Percentiles rank a stretch among this genome's conserved stretches.
Conservation (phyloP, 2,888 invertebrate species). For the Tinea pellionella region DNA sequence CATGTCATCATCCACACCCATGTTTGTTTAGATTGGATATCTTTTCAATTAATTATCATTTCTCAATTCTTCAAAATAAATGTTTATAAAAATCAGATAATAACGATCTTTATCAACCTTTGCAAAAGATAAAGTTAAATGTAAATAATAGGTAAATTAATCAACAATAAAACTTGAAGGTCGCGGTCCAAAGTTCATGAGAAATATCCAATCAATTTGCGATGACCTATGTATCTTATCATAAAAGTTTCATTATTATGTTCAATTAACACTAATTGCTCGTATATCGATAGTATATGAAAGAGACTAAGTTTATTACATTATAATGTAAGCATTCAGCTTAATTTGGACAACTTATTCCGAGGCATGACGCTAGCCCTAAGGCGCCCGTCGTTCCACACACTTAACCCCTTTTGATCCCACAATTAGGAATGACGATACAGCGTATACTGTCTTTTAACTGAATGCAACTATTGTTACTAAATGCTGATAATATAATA, state of each 20-base stretch:
- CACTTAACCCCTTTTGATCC: constrained; percentile 70
- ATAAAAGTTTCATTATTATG: background rate
- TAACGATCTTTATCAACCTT: background rate
- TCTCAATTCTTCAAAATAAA: too few species aligned
- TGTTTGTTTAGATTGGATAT: too few species aligned
- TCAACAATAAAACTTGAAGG: background rate
- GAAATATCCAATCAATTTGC: background rate
- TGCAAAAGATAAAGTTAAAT: background rate
- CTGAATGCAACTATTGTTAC: constrained; percentile 10
- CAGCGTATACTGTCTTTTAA: constrained; percentile 22
- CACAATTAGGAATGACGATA: constrained; percentile 63
- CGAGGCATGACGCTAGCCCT: constrained; percentile 58
- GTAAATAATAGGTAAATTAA: background rate
- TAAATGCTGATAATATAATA: background rate
- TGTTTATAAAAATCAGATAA: background rate
- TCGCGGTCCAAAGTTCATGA: background rate
- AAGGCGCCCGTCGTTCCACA: constrained; percentile 64
- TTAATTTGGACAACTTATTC: constrained; percentile 17
- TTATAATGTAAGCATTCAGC: background rate
- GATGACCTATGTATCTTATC: constrained; percentile 4
- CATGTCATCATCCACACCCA: too few species aligned
- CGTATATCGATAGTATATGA: background rate
- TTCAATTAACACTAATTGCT: background rate
- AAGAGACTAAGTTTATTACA: background rate
- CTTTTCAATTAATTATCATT: too few species aligned